Percentiles rank a stretch among this genome's conserved stretches.
phyloP scores from a whole-genome alignment of 1,140 invertebrate species.

The Dinoponera quadriceps region DNA sequence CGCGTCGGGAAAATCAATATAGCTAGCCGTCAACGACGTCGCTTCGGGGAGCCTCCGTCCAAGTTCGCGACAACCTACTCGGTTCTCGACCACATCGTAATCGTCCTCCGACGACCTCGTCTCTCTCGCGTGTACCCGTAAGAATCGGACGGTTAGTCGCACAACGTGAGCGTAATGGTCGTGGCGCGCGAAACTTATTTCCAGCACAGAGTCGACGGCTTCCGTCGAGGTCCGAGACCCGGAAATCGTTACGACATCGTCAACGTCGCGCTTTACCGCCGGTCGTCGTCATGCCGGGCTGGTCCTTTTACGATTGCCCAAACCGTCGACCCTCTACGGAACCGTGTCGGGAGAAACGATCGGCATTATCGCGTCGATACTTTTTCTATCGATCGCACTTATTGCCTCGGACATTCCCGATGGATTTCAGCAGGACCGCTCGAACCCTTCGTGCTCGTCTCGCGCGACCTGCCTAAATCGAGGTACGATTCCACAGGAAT shows the following conservation, averaged over 20 bases:
- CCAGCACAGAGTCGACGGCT: slow-evolving; percentile 42
- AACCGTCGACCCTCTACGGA: slow-evolving; percentile 8
- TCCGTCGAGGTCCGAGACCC: slow-evolving; percentile 53
- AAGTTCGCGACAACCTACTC: slow-evolving; percentile 10
- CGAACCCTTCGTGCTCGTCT: neutral
- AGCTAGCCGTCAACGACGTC: neutral
- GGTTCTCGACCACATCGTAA: slow-evolving; percentile 2
- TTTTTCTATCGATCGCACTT: slow-evolving; percentile 3
- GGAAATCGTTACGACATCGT: slow-evolving; percentile 59
- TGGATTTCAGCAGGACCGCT: neutral
- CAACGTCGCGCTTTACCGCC: slow-evolving; percentile 25
- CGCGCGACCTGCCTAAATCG: neutral
- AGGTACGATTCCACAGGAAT: neutral
- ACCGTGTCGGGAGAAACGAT: neutral
- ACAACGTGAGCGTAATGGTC: slow-evolving; percentile 68
- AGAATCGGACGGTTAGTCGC: slow-evolving; percentile 61
- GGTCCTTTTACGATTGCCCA: slow-evolving; percentile 33
- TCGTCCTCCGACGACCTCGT: slow-evolving; percentile 28
- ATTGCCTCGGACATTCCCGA: slow-evolving; percentile 9
- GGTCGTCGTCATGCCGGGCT: slow-evolving; percentile 21
- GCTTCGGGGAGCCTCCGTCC: slow-evolving; percentile 31
- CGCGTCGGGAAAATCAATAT: neutral
- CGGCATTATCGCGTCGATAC: neutral
- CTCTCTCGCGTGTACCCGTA: slow-evolving; percentile 24
- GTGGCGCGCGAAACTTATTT: slow-evolving; percentile 54